Evolutionary conservation across 2,113 vertebrate genomes (phyloP).

Genomic region (Telmatochromis brachygnathus): DNA sequence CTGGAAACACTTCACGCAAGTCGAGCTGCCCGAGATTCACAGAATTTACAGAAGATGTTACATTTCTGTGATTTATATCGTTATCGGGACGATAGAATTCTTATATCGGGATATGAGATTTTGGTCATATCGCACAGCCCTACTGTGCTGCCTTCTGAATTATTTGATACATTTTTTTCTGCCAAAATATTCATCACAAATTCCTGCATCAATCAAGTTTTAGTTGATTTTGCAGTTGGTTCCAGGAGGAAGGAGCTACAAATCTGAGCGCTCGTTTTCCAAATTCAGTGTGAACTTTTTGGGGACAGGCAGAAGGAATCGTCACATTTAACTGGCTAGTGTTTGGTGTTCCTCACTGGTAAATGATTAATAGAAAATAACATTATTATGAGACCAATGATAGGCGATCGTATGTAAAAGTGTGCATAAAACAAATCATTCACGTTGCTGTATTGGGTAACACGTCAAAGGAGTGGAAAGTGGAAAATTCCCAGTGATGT

Average conservation of each 20-base stretch:
- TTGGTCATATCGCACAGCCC: no score
- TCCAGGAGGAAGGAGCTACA: neutral
- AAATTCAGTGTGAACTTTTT: neutral
- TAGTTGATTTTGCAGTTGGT: neutral
- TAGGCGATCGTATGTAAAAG: accelerated
- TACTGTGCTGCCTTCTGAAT: neutral
- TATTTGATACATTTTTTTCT: neutral
- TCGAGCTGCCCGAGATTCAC: no score
- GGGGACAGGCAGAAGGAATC: accelerated
- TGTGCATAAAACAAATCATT: neutral
- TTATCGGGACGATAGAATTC: no score
- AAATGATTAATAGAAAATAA: neutral
- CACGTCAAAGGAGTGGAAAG: neutral
- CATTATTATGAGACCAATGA: neutral
- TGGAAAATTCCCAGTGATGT: neutral
- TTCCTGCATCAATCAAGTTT: neutral
- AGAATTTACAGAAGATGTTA: no score
- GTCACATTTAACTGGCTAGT: neutral
- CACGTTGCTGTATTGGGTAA: neutral
- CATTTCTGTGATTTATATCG: no score
- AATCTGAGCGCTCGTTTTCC: accelerated
- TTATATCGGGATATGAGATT: no score
- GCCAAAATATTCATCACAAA: neutral
- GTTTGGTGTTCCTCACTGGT: neutral
- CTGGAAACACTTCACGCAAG: no score